phyloP scores from a whole-genome alignment of 2,113 vertebrate genomes.

The Spea bombifrons region DNA sequence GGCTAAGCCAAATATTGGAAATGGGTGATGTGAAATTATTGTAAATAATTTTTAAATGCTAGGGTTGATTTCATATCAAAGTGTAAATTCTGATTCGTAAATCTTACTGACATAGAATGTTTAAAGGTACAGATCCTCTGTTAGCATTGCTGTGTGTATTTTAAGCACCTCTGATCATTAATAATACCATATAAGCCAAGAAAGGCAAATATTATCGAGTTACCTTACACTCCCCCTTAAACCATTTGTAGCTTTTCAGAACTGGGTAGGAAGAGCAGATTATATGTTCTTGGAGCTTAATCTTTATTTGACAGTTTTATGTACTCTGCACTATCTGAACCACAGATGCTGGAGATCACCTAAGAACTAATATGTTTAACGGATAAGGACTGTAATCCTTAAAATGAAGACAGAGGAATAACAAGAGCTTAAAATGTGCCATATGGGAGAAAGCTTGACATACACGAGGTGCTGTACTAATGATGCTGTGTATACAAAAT shows the following conservation, averaged over 20 bases:
- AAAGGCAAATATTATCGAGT: background rate
- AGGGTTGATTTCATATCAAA: no score
- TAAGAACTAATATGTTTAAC: conserved; percentile 49
- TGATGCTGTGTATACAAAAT: background rate
- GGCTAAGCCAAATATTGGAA: no score
- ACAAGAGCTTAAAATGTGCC: conserved; percentile 19
- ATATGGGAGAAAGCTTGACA: conserved; percentile 13
- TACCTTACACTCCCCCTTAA: background rate
- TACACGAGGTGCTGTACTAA: background rate
- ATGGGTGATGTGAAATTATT: no score
- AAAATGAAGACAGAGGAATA: conserved; percentile 41
- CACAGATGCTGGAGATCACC: conserved; percentile 36
- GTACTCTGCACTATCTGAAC: conserved; percentile 20
- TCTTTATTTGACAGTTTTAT: conserved; percentile 42
- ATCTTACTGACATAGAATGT: no score
- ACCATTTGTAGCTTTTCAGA: conserved; percentile 3
- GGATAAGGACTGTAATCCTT: conserved; percentile 47
- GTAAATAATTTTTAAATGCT: no score
- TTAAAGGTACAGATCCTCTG: background rate
- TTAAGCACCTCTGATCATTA: background rate
- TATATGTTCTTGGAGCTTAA: conserved; percentile 31
- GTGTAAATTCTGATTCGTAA: no score
- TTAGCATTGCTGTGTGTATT: background rate
- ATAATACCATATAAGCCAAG: conserved; percentile 13
- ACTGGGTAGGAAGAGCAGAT: conserved; percentile 30